Percentiles rank a stretch among this genome's conserved stretches.
Evolutionary conservation across 1,140 invertebrate genomes (phyloP).

Genomic region (Globodera rostochiensis): DNA sequence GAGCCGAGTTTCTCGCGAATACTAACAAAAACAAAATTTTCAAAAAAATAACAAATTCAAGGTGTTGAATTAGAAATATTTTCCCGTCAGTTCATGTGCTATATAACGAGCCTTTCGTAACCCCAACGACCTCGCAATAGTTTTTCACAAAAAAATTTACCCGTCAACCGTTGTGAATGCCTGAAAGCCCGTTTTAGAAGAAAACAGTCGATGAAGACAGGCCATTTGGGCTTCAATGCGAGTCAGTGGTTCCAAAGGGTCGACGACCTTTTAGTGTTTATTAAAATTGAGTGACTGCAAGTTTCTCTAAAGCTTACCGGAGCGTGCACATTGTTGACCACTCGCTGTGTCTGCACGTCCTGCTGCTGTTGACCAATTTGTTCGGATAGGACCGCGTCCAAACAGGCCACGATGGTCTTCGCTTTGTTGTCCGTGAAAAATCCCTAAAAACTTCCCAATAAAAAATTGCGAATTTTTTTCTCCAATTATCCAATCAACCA

Average conservation of each 20-base stretch:
- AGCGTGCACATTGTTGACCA: slow-evolving; percentile 14
- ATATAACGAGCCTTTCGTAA: no score
- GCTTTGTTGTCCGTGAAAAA: slow-evolving; percentile 98
- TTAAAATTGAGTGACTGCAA: neutral
- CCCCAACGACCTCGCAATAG: no score
- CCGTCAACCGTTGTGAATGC: slow-evolving; percentile 87
- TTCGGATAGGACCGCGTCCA: slow-evolving; percentile 76
- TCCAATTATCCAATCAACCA: neutral
- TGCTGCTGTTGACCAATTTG: slow-evolving; percentile 29
- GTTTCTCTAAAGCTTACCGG: neutral
- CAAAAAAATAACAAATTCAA: slow-evolving; percentile 7
- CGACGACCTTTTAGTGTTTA: slow-evolving; percentile 6
- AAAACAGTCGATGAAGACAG: slow-evolving; percentile 84
- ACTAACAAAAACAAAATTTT: slow-evolving; percentile 58
- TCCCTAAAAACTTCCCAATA: slow-evolving; percentile 68
- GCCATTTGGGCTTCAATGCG: slow-evolving; percentile 86
- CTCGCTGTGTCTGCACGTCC: slow-evolving; percentile 1
- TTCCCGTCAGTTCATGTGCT: no score
- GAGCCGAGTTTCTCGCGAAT: slow-evolving; percentile 91
- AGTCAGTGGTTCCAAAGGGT: slow-evolving; percentile 70
- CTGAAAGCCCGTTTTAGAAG: slow-evolving; percentile 94
- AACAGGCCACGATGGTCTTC: slow-evolving; percentile 82
- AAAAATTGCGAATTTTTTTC: neutral
- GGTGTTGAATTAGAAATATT: no score
- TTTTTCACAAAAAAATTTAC: slow-evolving; percentile 68